Conservation (phyloP, 1,140 invertebrate species). For the Drosophila melanogaster region DNA sequence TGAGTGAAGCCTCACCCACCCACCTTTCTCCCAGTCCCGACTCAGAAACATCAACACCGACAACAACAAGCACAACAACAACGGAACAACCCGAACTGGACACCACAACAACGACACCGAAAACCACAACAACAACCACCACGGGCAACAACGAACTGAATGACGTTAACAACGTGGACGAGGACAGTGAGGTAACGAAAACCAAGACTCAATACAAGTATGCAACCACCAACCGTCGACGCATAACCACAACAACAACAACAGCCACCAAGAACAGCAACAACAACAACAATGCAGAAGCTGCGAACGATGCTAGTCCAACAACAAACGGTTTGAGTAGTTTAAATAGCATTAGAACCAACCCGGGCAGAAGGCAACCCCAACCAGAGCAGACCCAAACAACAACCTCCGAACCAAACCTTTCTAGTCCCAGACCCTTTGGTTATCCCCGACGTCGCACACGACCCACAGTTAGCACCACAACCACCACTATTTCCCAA, state of each 20-base stretch:
- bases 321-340: constrained; percentile 67
- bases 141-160: constrained; percentile 36
- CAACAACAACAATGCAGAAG: constrained; percentile 56
- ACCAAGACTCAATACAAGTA: constrained; percentile 59
- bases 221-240: constrained; percentile 44
- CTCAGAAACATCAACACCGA: constrained; percentile 32
- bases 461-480: constrained; percentile 66
- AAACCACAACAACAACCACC: constrained; percentile 27
- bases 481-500: constrained; percentile 32
- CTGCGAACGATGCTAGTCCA: constrained; percentile 75
- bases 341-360: constrained; percentile 70
- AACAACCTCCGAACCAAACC: constrained; percentile 59
- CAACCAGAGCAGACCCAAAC: constrained; percentile 46
- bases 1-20: constrained; percentile 25
- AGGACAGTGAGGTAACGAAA: constrained; percentile 71
- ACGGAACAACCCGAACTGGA: constrained; percentile 75
- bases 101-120: constrained; percentile 38
- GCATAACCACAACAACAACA: constrained; percentile 46
- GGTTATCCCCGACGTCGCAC: constrained; percentile 85
- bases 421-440: constrained; percentile 86
- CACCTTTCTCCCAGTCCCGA: constrained; percentile 39
- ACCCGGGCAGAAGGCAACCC: constrained; percentile 74
- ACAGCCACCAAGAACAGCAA: constrained; percentile 30
- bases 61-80: constrained; percentile 31
- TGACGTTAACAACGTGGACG: constrained; percentile 48